phyloP scores from a whole-genome alignment of 2,113 vertebrate genomes.

The Uria lomvia region DNA sequence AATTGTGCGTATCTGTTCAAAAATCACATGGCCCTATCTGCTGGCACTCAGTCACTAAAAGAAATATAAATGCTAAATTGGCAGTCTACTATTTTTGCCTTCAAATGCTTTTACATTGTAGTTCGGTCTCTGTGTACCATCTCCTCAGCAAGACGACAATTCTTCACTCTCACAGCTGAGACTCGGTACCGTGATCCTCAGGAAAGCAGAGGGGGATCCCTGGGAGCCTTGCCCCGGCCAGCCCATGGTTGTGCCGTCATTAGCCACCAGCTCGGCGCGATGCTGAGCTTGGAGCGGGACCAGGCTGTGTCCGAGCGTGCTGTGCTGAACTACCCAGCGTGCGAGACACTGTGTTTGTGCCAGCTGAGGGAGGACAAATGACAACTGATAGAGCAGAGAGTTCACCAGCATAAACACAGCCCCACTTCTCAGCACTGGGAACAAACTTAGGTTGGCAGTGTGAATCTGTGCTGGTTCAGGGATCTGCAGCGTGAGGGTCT shows the following conservation, averaged over 20 bases:
- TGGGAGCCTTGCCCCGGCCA: not conserved
- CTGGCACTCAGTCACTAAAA: not conserved
- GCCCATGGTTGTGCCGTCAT: not conserved
- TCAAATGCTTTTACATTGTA: not conserved
- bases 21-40: not conserved
- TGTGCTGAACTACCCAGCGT: not conserved
- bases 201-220: not conserved
- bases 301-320: fast-evolving
- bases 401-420: not conserved
- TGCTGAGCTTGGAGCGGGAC: not conserved
- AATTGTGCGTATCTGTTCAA: not conserved
- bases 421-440: not conserved
- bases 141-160: not conserved
- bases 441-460: not conserved
- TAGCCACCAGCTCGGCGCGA: fast-evolving
- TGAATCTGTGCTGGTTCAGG: not conserved
- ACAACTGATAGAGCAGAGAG: not conserved
- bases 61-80: not conserved
- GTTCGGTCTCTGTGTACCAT: not conserved
- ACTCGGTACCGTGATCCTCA: not conserved
- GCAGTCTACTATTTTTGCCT: not conserved
- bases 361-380: not conserved
- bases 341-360: not conserved
- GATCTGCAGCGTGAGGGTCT: not conserved
- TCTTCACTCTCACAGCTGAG: not conserved